Percentiles rank a stretch among this genome's conserved stretches.
Evolutionary conservation across 1,140 invertebrate genomes (phyloP).

Genomic region (Periplaneta americana): DNA sequence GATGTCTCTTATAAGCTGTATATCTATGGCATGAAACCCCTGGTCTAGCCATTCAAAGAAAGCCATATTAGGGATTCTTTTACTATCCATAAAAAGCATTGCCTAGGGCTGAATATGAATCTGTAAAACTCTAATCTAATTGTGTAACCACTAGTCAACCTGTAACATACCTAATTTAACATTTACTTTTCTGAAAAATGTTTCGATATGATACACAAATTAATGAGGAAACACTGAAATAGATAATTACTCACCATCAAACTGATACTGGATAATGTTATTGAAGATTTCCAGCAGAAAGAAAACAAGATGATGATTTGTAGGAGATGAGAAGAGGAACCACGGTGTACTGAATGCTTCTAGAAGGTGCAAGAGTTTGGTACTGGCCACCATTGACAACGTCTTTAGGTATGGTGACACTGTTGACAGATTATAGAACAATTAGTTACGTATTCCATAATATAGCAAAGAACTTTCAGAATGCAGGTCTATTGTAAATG

Average conservation of each 20-base stretch:
- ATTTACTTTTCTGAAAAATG: too few relatives aligned
- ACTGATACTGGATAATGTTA: constrained; percentile 99
- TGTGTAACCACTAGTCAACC: too few relatives aligned
- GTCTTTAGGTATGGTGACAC: constrained; percentile 99
- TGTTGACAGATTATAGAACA: constrained; percentile 38
- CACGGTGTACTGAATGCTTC: constrained; percentile 99
- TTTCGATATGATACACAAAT: too few relatives aligned
- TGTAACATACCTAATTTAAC: too few relatives aligned
- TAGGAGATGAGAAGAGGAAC: constrained; percentile 95
- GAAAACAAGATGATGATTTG: constrained; percentile 97
- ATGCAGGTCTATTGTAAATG: background rate
- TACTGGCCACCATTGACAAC: constrained; percentile 97
- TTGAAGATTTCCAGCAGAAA: constrained; percentile 99
- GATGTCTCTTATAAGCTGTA: too few relatives aligned
- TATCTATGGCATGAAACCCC: too few relatives aligned
- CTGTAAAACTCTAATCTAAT: too few relatives aligned
- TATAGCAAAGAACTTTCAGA: background rate
- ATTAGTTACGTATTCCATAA: background rate
- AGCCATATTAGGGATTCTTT: too few relatives aligned
- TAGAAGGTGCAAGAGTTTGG: constrained; percentile 93
- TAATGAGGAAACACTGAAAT: constrained; percentile 1
- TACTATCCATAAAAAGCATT: too few relatives aligned
- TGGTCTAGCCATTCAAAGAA: too few relatives aligned
- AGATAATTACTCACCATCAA: constrained; percentile 75
- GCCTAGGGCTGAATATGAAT: too few relatives aligned